Evolutionary conservation across 2,797 vertebrate genomes (phyloP), one percentile per base, ranked within the genome.

Genomic region (Anisognathus igniventris): DNA sequence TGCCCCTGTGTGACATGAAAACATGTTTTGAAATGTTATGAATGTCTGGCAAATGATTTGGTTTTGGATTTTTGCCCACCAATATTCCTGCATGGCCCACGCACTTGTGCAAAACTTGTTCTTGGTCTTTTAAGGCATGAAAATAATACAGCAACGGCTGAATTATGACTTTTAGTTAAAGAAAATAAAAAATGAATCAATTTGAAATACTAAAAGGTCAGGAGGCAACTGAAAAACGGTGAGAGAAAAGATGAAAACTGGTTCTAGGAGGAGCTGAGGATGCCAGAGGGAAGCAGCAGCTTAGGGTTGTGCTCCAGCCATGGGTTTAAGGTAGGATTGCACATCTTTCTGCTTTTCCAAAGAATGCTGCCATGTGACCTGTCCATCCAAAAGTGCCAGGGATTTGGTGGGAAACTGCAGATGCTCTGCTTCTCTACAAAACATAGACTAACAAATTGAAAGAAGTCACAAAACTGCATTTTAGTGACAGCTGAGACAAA

Each of bases 21-120:
- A 60, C 86, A 84, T 78, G 35, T 92, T 95, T 90, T 90, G 83
- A 91, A 95, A 92, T 76, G 60, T 82, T 93, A 84, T 72, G 65
- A 88, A 93, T 94, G 48, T 79, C 86, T 96, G 86, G 86, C 79
- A 86, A 90, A 70, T 8, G n/a, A 80, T 65, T 77, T 61, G 71
- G 75, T 3, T 79, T 92, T 91, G 94, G 77, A 74, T 66, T 86
- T 86, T 93, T 92, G 92, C 93, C 88, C 74, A 42, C 64, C 70
- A 76, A 7, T 96, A 78, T 78, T 90, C 76, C 92, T 95, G 44
- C 60, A 14, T 56, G 82, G 82, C 83, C 83, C 72, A 58, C 2
- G 5, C 22, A 9, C 83, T 93, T 64, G 54, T 65, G 75, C 75
- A 81, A 51, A 94, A 48, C 45, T 79, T 47, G 37, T 56, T 91